These are phyloP conservation scores for Nycticorax nycticorax DNA, from an alignment of 2,113 vertebrate genomes.

Conservation along the genomic window DNA sequence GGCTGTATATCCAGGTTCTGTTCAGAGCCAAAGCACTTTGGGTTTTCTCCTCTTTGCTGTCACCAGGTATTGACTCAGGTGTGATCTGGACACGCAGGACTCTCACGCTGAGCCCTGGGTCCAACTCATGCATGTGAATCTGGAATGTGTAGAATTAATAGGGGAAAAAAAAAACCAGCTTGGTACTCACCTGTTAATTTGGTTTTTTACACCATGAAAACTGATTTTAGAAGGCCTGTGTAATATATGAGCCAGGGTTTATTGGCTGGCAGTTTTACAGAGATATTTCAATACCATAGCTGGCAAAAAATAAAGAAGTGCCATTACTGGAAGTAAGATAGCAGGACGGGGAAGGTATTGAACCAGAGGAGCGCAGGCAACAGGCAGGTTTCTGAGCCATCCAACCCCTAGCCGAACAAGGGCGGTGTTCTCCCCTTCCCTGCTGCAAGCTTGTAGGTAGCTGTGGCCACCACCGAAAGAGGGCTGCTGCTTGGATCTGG, in stretches of 20 bases:
- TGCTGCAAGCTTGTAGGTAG: too few relatives aligned
- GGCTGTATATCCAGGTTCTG: background rate
- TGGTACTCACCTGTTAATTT: background rate
- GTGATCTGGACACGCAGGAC: background rate
- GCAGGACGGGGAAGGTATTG: background rate
- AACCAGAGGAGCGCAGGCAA: background rate
- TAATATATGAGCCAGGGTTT: background rate
- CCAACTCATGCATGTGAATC: fast-evolving
- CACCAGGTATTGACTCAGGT: background rate
- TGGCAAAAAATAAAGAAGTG: background rate
- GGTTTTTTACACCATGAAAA: background rate
- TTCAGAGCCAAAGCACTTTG: background rate
- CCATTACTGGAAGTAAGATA: background rate
- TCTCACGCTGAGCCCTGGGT: background rate
- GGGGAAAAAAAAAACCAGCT: background rate
- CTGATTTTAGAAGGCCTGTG: background rate
- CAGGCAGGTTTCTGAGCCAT: background rate
- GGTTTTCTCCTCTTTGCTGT: background rate
- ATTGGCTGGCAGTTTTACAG: background rate
- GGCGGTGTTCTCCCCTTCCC: background rate
- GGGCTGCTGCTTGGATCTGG: background rate
- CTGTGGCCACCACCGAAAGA: fast-evolving
- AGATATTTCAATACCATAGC: background rate
- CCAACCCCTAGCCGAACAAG: background rate
- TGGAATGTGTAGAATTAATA: background rate